A percentile compares a stretch with the other conserved stretches of the same genome.
Evolutionary conservation across 2,113 vertebrate species (phyloP).

Genomic region (Eubucco bourcierii): DNA sequence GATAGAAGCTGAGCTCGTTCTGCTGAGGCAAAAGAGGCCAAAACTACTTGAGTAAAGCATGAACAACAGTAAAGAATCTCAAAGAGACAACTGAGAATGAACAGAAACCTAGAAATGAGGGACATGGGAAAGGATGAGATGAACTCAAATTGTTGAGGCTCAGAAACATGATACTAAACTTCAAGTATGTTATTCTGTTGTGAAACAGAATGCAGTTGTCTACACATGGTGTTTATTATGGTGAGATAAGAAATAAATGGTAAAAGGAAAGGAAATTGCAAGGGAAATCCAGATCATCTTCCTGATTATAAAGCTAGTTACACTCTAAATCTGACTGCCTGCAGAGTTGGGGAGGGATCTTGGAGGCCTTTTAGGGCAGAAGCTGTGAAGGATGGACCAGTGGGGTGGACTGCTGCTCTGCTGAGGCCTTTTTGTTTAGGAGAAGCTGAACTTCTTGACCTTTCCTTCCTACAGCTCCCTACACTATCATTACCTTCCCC

Average conservation of each 20-base stretch:
- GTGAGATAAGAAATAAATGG: background rate
- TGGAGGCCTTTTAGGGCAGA: background rate
- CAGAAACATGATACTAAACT: background rate
- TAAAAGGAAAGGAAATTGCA: background rate
- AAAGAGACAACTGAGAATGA: background rate
- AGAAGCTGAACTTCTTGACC: background rate
- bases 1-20: background rate
- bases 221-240: background rate
- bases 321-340: background rate
- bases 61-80: background rate
- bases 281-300: background rate
- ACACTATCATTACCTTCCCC: slow-evolving; percentile 96
- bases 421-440: background rate
- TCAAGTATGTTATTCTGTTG: background rate
- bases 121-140: background rate
- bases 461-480: slow-evolving; percentile 82
- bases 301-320: background rate
- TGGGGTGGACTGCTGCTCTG: background rate
- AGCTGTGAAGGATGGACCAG: background rate
- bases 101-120: background rate
- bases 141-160: background rate
- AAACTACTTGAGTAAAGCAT: background rate
- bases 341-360: background rate
- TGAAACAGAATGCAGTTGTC: background rate
- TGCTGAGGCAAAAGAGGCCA: background rate